These are phyloP conservation scores for Pangasius macronema DNA, from an alignment of 2,797 vertebrate genomes.

Conservation along the genomic window DNA sequence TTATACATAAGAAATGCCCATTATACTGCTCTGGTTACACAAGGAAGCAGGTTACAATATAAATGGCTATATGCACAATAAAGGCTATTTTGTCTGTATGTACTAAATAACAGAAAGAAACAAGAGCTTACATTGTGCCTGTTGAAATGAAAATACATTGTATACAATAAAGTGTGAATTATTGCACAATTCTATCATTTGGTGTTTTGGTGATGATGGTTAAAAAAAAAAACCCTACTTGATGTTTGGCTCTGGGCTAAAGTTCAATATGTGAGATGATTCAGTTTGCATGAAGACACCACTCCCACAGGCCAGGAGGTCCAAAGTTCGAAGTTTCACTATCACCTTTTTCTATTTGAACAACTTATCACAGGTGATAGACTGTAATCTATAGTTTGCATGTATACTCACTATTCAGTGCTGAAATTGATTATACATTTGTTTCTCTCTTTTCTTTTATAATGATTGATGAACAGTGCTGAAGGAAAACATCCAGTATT, in stretches of 20 bases:
- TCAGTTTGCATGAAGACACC: background rate
- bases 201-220: background rate
- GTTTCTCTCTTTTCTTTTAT: background rate
- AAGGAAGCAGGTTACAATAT: background rate
- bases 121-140: background rate
- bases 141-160: background rate
- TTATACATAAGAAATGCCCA: background rate
- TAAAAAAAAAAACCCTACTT: background rate
- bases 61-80: background rate
- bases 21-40: background rate
- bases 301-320: background rate
- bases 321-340: conserved; percentile 5
- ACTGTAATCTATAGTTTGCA: background rate
- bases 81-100: background rate
- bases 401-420: background rate
- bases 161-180: background rate
- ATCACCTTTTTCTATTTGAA: conserved; percentile 3
- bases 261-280: background rate
- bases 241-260: background rate
- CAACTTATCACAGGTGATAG: conserved; percentile 11
- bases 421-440: background rate
- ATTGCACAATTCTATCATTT: background rate
- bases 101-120: background rate
- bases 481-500: background rate
- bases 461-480: background rate